These are phyloP conservation scores for Gambelia wislizenii DNA, from an alignment of 2,797 vertebrate genomes.

Conservation along the genomic window DNA sequence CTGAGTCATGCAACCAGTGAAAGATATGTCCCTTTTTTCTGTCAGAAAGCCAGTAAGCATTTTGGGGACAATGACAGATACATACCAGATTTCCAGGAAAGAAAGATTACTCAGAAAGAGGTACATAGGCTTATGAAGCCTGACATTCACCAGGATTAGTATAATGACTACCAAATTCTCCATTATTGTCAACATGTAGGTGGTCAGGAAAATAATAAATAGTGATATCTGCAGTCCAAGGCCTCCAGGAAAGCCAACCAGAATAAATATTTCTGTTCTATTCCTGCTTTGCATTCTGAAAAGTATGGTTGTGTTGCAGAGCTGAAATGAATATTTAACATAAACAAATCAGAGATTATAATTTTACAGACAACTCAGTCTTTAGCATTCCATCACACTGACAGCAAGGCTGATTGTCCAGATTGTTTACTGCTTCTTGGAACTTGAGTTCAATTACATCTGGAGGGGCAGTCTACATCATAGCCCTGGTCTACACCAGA, in stretches of 20 bases:
- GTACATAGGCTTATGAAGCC: constrained; percentile 72
- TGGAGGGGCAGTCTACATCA: too few species aligned
- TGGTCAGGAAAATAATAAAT: constrained; percentile 59
- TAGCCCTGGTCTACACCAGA: too few species aligned
- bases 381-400: not conserved
- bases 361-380: not conserved
- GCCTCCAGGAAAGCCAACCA: constrained; percentile 66
- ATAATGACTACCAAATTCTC: constrained; percentile 65
- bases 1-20: constrained; percentile 71
- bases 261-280: constrained; percentile 49
- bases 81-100: constrained; percentile 72
- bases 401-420: not conserved
- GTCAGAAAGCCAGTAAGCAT: constrained; percentile 64
- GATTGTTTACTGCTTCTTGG: too few species aligned
- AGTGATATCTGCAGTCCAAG: constrained; percentile 29
- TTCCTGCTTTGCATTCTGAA: not conserved
- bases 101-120: constrained; percentile 73
- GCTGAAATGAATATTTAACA: not conserved
- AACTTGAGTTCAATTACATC: too few species aligned
- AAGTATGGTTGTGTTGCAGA: not conserved
- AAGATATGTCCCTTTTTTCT: constrained; percentile 58
- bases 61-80: constrained; percentile 72
- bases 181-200: constrained; percentile 65
- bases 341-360: not conserved
- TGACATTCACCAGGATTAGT: constrained; percentile 50